Evolutionary conservation across 2,888 invertebrate species (phyloP), one percentile per base, ranked within the genome.

Genomic region (Lepetodrilus schrolli): DNA sequence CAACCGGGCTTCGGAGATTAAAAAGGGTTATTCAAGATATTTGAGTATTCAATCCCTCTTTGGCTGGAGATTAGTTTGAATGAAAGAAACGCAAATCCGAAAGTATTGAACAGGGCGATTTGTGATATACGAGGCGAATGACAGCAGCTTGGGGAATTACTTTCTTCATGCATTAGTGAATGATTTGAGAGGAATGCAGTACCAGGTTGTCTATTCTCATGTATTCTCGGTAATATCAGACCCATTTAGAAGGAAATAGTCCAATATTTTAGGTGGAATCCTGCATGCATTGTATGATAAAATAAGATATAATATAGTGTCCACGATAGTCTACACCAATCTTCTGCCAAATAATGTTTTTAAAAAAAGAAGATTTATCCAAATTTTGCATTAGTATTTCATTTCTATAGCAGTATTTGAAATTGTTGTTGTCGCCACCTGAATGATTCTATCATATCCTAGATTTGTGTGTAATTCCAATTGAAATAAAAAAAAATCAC

Each of bases 151-250:
- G 50, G 50, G 23, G 10, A 17, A 30, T n/a, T n/a, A 58, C 17
- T 58, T 58, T 58, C 34, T 58, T 58, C 26, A 58, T 58, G 58
- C 58, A 58, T 58, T 58, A 58, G 58, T 58, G 58, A 58, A 30
- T 58, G 34, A 58, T 17, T 30, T 58, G 58, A 58, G 58, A 58
- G n/a, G n/a, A n/a, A n/a, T n/a, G n/a, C n/a, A n/a, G n/a, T n/a
- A n/a, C n/a, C n/a, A n/a, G n/a, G n/a, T n/a, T n/a, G n/a, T n/a
- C n/a, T n/a, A n/a, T n/a, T n/a, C n/a, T n/a, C n/a, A n/a, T n/a
- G n/a, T n/a, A n/a, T n/a, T 30, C 30, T 30, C 34, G 26, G 17
- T 58, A 34, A 58, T 58, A 58, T 58, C 30, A 30, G 58, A 58
- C 34, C 30, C 58, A 58, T 58, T 47, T 30, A 58, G 58, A 34